These are phyloP conservation scores for Camelus bactrianus DNA, from an alignment of 2,113 vertebrate genomes.

Conservation along the genomic window DNA sequence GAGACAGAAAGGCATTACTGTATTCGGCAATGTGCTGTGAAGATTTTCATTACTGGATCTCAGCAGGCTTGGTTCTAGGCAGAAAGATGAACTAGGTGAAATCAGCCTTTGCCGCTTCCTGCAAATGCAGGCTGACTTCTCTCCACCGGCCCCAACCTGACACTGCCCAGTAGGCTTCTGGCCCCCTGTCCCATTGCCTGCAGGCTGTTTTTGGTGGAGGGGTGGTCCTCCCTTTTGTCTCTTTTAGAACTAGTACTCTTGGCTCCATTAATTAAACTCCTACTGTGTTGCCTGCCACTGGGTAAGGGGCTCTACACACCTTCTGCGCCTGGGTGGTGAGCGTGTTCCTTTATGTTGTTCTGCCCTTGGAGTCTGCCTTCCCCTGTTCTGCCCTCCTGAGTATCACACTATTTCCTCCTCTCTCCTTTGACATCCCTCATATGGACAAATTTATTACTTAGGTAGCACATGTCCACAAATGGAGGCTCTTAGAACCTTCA, in stretches of 20 bases:
- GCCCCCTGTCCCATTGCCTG: not conserved
- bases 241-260: not conserved
- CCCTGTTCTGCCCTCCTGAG: not conserved
- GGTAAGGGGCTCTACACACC: not conserved
- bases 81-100: constrained; percentile 64
- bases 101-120: constrained; percentile 1
- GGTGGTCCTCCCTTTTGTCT: not conserved
- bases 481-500: not conserved
- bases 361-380: not conserved
- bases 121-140: not conserved
- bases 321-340: not conserved
- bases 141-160: not conserved
- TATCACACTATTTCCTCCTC: not conserved
- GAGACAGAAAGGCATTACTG: constrained; percentile 74
- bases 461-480: not conserved
- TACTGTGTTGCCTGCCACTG: fast-evolving
- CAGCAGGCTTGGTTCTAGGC: constrained; percentile 69
- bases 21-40: constrained; percentile 71
- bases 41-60: constrained; percentile 76
- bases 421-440: not conserved
- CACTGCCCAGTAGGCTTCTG: not conserved
- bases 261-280: not conserved
- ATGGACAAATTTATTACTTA: not conserved
- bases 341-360: not conserved
- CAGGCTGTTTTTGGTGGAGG: not conserved